Conservation (phyloP, 2,113 vertebrate genomes). For the Speoplatyrhinus poulsoni region DNA sequence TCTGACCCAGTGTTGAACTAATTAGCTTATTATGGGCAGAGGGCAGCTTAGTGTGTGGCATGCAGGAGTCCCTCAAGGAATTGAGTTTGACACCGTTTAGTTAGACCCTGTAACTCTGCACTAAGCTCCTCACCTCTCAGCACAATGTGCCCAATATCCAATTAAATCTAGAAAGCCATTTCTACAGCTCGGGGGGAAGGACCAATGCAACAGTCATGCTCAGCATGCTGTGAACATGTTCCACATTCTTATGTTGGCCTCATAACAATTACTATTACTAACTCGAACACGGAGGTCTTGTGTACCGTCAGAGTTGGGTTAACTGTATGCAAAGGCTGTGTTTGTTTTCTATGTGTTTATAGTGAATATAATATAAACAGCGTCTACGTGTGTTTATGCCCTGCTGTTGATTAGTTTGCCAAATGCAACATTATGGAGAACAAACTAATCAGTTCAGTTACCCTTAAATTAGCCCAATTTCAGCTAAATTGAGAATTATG, state of each 20-base stretch:
- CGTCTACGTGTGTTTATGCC: conserved; percentile 19
- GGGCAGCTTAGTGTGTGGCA: conserved; percentile 44
- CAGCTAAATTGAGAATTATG: conserved; percentile 33
- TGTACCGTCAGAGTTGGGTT: conserved; percentile 3
- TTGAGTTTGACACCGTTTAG: conserved; percentile 53
- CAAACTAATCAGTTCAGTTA: conserved; percentile 41
- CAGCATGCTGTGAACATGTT: conserved; percentile 55
- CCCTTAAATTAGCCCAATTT: conserved; percentile 20
- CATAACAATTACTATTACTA: conserved; percentile 59
- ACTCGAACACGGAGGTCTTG: conserved; percentile 31
- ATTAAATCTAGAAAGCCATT: conserved; percentile 68
- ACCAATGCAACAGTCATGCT: conserved; percentile 43
- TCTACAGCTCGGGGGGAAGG: conserved; percentile 36
- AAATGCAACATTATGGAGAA: conserved; percentile 39
- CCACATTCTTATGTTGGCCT: conserved; percentile 55
- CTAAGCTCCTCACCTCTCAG: conserved; percentile 69
- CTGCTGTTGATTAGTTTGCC: conserved; percentile 18
- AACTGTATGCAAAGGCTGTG: conserved; percentile 11
- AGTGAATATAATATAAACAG: not conserved
- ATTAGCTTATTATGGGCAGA: conserved; percentile 68
- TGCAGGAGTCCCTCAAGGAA: conserved; percentile 58
- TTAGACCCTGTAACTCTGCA: conserved; percentile 61
- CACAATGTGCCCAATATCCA: conserved; percentile 61
- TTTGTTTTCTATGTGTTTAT: conserved; percentile 16
- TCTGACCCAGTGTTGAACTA: conserved; percentile 54